Percentiles rank a stretch among this genome's conserved stretches.
Evolutionary conservation across 2,888 invertebrate genomes (phyloP).

Genomic region (Schrankia costaestrigalis): DNA sequence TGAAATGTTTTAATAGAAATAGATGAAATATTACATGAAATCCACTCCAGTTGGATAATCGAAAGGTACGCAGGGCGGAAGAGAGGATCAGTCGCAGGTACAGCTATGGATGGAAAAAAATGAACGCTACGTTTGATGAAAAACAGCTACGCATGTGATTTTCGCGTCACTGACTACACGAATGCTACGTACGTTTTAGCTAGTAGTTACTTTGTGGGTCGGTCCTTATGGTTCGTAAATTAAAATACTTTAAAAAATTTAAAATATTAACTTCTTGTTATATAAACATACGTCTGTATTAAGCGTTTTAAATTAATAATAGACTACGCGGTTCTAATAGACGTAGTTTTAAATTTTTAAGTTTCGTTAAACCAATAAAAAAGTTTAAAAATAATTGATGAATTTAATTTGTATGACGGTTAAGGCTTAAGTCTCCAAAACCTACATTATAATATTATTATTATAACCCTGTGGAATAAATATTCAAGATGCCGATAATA

Average conservation of each 20-base stretch:
- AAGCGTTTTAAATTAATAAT: too few relatives aligned
- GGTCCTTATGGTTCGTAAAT: conserved; percentile 17
- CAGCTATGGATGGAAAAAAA: conserved; percentile 33
- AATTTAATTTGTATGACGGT: too few relatives aligned
- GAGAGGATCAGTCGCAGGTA: conserved; percentile 40
- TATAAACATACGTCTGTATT: too few relatives aligned
- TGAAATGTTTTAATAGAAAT: conserved; percentile 37
- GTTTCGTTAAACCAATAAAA: too few relatives aligned
- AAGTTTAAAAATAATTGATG: too few relatives aligned
- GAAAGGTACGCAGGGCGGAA: conserved; percentile 41
- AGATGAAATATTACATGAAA: conserved; percentile 39
- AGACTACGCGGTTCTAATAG: too few relatives aligned
- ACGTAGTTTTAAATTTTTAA: too few relatives aligned
- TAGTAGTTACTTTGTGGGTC: conserved; percentile 19
- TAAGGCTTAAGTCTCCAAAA: too few relatives aligned
- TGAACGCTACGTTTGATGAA: conserved; percentile 45
- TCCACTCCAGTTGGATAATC: conserved; percentile 42
- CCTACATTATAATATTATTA: too few relatives aligned
- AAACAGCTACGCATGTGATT: conserved; percentile 38
- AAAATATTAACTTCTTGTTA: conserved; percentile 1
- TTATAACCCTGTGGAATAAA: too few relatives aligned
- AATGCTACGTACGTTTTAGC: conserved; percentile 28
- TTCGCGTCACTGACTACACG: conserved; percentile 40
- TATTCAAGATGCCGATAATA: too few relatives aligned
- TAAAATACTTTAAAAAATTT: conserved; percentile 16